These are phyloP conservation scores for Pseudachorutes palmiensis DNA, from an alignment of 1,140 invertebrate genomes.

Conservation along the genomic window DNA sequence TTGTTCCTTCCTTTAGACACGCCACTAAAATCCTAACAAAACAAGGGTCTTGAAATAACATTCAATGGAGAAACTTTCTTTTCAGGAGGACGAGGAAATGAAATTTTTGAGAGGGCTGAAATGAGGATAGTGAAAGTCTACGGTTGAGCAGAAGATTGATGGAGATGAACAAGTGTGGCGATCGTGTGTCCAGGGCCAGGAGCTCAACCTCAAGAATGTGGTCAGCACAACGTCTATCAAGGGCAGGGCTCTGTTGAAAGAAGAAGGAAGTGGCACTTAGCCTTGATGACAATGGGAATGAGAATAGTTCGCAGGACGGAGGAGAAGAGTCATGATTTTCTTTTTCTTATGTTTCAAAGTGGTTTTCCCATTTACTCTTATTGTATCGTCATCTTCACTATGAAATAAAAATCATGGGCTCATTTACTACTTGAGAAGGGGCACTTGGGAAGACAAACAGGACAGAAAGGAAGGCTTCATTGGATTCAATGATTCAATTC, in stretches of 20 bases:
- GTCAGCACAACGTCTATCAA: too few relatives aligned
- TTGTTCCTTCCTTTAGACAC: background rate
- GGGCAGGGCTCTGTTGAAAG: constrained; percentile 2
- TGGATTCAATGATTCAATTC: constrained; percentile 6
- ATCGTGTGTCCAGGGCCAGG: too few relatives aligned
- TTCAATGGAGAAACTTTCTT: background rate
- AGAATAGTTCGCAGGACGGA: constrained; percentile 3
- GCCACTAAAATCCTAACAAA: background rate
- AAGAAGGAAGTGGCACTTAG: background rate
- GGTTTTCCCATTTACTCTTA: constrained; percentile 29
- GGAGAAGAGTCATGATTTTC: constrained; percentile 18
- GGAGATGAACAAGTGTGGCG: background rate
- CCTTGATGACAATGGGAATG: background rate
- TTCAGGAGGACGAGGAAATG: background rate
- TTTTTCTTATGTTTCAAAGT: constrained; percentile 19
- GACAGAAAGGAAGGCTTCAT: background rate
- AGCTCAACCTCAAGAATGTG: too few relatives aligned
- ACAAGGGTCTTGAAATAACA: constrained; percentile 13
- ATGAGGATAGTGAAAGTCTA: background rate
- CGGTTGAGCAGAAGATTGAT: background rate
- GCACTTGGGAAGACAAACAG: background rate
- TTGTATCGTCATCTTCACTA: constrained; percentile 33
- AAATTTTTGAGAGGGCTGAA: background rate
- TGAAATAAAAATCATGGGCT: constrained; percentile 12
- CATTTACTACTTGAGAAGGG: constrained; percentile 21